phyloP scores from a whole-genome alignment of 2,113 vertebrate species.

The Gymnocephalus cernua region DNA sequence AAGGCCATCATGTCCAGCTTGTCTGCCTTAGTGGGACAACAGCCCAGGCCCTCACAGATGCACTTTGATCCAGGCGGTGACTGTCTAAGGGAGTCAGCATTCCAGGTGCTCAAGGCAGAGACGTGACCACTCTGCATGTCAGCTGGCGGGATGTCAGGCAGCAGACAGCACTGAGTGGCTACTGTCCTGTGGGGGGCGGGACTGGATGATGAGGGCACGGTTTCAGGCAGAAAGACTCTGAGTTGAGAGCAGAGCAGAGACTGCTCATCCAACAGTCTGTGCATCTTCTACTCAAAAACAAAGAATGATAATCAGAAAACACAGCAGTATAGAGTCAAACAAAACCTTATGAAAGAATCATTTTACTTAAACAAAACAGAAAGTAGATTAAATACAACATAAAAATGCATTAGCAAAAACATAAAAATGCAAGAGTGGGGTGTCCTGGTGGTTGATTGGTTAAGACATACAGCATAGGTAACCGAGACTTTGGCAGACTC shows the following conservation, averaged over 20 bases:
- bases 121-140: background rate
- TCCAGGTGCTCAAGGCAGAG: conserved; percentile 19
- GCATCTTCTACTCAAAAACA: conserved; percentile 84
- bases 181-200: conserved; percentile 53
- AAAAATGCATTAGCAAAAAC: too few relatives aligned
- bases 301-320: conserved; percentile 15
- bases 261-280: conserved; percentile 85
- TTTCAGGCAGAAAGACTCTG: conserved; percentile 52
- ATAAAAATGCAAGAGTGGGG: too few relatives aligned
- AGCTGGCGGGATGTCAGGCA: conserved; percentile 13
- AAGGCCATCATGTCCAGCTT: conserved; percentile 77
- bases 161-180: conserved; percentile 74
- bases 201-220: background rate
- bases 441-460: too few relatives aligned
- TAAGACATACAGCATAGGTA: too few relatives aligned
- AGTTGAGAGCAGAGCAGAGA: conserved; percentile 82
- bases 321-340: too few relatives aligned
- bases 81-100: background rate
- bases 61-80: conserved; percentile 23
- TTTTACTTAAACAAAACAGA: too few relatives aligned
- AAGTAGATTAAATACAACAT: too few relatives aligned
- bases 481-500: too few relatives aligned
- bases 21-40: conserved; percentile 54
- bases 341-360: too few relatives aligned
- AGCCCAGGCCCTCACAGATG: conserved; percentile 9